Percentiles rank a stretch among this genome's conserved stretches.
Evolutionary conservation across 2,888 invertebrate species (phyloP).

Genomic region (Willowsia nigromaculata): DNA sequence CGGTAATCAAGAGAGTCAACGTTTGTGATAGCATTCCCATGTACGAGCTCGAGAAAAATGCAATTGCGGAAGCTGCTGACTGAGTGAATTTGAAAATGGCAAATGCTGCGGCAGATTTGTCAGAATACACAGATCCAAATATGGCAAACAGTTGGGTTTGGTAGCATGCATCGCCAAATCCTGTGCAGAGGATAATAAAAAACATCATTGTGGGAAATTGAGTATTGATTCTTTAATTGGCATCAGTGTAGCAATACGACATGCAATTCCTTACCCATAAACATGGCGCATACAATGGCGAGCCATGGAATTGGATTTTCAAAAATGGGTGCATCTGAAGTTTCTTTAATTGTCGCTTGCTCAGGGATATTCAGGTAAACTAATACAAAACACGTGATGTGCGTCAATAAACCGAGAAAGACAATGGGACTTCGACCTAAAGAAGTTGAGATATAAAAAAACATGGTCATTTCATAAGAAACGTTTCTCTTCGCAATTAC

Average conservation of each 20-base stretch:
- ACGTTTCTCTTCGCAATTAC: too few species aligned
- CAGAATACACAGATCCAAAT: conserved; percentile 91
- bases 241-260: not conserved
- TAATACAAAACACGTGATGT: conserved; percentile 89
- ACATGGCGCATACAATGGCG: conserved; percentile 93
- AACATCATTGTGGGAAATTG: not conserved
- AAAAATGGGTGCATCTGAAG: conserved; percentile 81
- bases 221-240: not conserved
- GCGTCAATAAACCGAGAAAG: conserved; percentile 90
- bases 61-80: conserved; percentile 91
- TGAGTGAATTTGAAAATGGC: conserved; percentile 98
- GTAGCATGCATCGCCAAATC: conserved; percentile 97
- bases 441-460: not conserved
- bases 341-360: conserved; percentile 87
- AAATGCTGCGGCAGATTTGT: conserved; percentile 96
- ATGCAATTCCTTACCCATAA: conserved; percentile 85
- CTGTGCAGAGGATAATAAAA: conserved; percentile 33
- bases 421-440: conserved; percentile 90
- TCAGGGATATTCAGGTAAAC: conserved; percentile 94
- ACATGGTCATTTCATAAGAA: too few species aligned
- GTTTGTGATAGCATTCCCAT: conserved; percentile 88
- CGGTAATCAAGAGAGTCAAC: conserved; percentile 82
- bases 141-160: conserved; percentile 98
- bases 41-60: conserved; percentile 90
- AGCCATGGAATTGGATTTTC: conserved; percentile 73